Evolutionary conservation across 2,888 invertebrate genomes (phyloP), one percentile per base, ranked within the genome.

Genomic region (Brachyopa scutellaris): DNA sequence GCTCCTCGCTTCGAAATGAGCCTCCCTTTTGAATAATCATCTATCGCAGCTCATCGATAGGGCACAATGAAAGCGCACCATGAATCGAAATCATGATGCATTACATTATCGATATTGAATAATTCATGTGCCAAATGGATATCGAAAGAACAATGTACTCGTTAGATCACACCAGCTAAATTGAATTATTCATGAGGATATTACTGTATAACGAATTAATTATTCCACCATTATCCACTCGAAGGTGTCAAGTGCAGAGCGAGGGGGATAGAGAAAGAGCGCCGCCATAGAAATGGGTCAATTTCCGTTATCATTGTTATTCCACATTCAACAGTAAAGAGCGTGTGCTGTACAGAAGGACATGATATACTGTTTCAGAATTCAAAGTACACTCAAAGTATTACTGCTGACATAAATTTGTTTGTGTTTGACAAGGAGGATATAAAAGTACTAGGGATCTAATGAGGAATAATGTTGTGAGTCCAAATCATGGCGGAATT

Each of bases 171-270:
- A 67, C 73, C 26, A 72, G 45, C 36, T 33, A 45, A 61, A 61
- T 3, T 79, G 79, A 73, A 79, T 79, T 67, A 79, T 79, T 79
- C 79, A 79, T 79, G 42, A 67, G 79, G 31, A 67, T 66, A 79
- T 79, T 61, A 79, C 79, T 67, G 79, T 61, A 73, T 47, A 73
- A 61, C 38, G 45, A 66, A 79, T 79, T 79, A 79, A 73, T 73
- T 79, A 79, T 79, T 73, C 61, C 51, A 31, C 79, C 73, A 79
- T 79, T 73, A 79, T 73, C 79, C 66, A 79, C 73, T 79, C 38
- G 61, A 79, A 53, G 51, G 79, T 79, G 79, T 79, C 79, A 67
- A 79, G 66, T 61, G 47, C 79, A 79, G 29, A 45, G 72, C 33
- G 42, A 15, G 11, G 15, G 6, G 1, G 15, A 17, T n/a, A 8